Evolutionary conservation across 1,140 invertebrate species (phyloP).

Genomic region (Procambarus virginalis): DNA sequence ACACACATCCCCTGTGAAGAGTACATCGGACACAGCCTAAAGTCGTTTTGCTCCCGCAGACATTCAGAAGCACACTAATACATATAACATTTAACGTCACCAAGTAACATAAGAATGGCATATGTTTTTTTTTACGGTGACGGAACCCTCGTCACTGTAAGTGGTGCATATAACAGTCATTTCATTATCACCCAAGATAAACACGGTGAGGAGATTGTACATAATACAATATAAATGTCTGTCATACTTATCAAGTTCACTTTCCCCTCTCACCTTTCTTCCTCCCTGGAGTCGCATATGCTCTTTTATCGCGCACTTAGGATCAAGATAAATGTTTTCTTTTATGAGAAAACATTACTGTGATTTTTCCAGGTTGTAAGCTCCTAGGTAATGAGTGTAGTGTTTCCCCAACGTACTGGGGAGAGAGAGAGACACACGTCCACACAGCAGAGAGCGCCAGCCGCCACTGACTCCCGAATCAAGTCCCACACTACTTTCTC

Average conservation of each 20-base stretch:
- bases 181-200: no score
- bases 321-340: neutral
- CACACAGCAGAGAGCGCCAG: neutral
- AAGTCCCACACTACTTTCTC: slow-evolving; percentile 39
- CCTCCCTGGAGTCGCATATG: neutral
- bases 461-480: neutral
- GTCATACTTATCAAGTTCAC: slow-evolving; percentile 1
- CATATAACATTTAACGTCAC: no score
- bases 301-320: neutral
- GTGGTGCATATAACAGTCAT: no score
- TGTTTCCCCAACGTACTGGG: neutral
- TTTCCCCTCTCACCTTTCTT: slow-evolving; percentile 6
- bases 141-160: no score
- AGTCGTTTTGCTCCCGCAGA: no score
- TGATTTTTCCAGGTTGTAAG: neutral
- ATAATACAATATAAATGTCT: slow-evolving; percentile 2
- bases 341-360: slow-evolving; percentile 27
- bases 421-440: neutral
- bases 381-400: neutral
- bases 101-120: no score
- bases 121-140: no score
- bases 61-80: no score
- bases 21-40: no score
- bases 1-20: no score
- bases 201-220: neutral